Conservation (phyloP, 2,797 vertebrate genomes). For the Cossypha caffra region DNA sequence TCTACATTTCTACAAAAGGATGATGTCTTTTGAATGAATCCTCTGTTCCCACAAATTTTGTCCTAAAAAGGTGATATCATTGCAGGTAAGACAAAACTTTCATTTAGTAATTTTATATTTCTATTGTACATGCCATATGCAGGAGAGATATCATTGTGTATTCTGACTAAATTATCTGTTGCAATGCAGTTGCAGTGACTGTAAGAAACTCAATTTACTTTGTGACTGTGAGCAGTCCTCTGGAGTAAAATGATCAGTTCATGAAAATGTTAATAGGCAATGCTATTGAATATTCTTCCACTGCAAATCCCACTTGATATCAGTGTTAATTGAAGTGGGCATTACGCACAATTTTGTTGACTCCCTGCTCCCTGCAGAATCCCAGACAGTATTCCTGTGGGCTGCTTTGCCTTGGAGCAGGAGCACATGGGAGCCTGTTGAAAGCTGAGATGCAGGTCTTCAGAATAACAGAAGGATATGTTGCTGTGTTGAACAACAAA, state of each 20-base stretch:
- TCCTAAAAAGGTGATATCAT: background rate
- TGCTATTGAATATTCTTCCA: background rate
- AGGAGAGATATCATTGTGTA: background rate
- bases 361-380: background rate
- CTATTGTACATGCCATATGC: background rate
- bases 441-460: background rate
- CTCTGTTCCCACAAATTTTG: background rate
- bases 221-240: background rate
- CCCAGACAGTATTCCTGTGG: background rate
- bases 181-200: background rate
- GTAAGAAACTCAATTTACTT: background rate
- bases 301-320: background rate
- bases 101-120: background rate
- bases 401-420: background rate
- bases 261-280: background rate
- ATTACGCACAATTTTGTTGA: background rate
- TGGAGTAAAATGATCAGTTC: background rate
- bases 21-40: background rate
- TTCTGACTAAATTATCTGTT: background rate
- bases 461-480: background rate
- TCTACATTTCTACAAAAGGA: background rate
- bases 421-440: rapidly evolving
- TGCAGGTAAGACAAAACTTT: background rate
- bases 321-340: background rate
- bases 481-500: background rate